A percentile compares a stretch with the other conserved stretches of the same genome.
phyloP scores from a whole-genome alignment of 2,797 vertebrate genomes.

The Crocodylus rhombifer region DNA sequence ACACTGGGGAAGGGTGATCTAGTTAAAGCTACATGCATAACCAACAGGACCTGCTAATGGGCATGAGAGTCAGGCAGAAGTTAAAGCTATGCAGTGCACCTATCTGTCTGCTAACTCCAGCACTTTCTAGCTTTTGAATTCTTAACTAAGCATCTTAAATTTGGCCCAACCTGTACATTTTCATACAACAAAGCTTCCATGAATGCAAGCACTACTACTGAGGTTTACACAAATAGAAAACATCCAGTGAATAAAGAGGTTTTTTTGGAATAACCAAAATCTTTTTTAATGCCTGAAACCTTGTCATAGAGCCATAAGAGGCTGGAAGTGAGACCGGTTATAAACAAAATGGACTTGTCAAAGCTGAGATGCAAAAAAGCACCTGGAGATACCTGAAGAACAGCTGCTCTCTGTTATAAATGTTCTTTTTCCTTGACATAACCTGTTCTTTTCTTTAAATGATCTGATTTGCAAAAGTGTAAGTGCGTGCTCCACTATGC shows the following conservation, averaged over 20 bases:
- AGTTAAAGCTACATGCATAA: neutral
- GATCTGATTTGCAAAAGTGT: neutral
- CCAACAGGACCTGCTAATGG: rapidly evolving
- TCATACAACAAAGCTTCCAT: neutral
- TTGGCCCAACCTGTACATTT: neutral
- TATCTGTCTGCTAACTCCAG: neutral
- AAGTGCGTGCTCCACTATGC: neutral
- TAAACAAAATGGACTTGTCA: neutral
- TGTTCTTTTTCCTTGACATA: too few species aligned
- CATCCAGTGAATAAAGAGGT: neutral
- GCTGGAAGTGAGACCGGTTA: neutral
- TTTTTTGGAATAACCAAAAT: neutral
- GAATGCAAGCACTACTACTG: neutral
- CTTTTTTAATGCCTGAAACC: neutral
- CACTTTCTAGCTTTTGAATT: neutral
- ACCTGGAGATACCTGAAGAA: neutral
- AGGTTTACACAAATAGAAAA: neutral
- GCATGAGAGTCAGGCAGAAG: neutral
- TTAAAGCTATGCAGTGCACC: neutral
- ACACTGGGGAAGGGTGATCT: neutral
- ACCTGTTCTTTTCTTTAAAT: too few species aligned
- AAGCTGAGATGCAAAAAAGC: neutral
- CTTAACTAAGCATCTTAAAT: neutral
- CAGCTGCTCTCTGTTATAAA: too few species aligned
- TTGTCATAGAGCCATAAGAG: neutral